These are phyloP conservation scores for Gryon sp. DNA, from an alignment of 1,140 invertebrate species.

Conservation along the genomic window DNA sequence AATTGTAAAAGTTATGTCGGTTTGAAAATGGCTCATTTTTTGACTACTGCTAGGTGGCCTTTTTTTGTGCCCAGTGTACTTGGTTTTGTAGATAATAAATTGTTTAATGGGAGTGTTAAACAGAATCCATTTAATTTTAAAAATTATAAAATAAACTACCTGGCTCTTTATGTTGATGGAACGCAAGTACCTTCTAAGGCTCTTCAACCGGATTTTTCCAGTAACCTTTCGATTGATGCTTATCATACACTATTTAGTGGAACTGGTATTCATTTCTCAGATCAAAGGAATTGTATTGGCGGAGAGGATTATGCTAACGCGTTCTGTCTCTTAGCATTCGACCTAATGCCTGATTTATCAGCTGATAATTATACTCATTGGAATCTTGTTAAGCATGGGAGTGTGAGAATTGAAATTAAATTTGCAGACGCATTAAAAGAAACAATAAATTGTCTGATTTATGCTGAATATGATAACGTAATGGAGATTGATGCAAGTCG, in stretches of 20 bases:
- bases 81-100: constrained; percentile 64
- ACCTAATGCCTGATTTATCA: constrained; percentile 37
- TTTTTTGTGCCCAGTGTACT: too few species aligned
- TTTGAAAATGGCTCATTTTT: too few species aligned
- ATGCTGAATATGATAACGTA: constrained; percentile 28
- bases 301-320: constrained; percentile 14
- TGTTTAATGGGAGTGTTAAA: not conserved
- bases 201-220: constrained; percentile 15
- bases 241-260: constrained; percentile 62
- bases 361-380: constrained; percentile 18
- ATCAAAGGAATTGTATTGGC: not conserved
- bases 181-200: constrained; percentile 9
- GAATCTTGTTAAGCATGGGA: constrained; percentile 5
- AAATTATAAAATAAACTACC: constrained; percentile 15
- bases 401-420: constrained; percentile 4
- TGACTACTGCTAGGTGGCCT: too few species aligned
- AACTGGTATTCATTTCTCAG: constrained; percentile 56
- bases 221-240: not conserved
- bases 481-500: constrained; percentile 25
- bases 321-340: constrained; percentile 30
- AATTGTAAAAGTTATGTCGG: too few species aligned
- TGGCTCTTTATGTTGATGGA: constrained; percentile 11
- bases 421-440: not conserved
- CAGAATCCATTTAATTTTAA: constrained; percentile 6
- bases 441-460: constrained; percentile 18